A percentile compares a stretch with the other conserved stretches of the same genome.
phyloP scores from a whole-genome alignment of 2,797 vertebrate genomes.

The Parotocinclus haroldoi region DNA sequence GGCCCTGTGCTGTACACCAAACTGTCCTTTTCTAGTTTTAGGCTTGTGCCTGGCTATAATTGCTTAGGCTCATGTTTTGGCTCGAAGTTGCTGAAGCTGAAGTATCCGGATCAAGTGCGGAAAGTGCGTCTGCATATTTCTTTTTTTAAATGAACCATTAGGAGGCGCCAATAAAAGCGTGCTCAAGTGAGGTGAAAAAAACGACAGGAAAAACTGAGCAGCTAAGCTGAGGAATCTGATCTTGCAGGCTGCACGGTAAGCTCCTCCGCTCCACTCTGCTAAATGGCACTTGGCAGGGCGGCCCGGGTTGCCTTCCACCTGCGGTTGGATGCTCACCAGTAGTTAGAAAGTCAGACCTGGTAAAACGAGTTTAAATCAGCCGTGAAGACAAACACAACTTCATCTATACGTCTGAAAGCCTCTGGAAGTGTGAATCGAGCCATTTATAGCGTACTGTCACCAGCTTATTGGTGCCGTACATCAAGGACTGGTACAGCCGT shows the following conservation, averaged over 20 bases:
- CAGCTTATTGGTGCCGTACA: not conserved
- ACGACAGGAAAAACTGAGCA: no score
- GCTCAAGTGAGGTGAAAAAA: no score
- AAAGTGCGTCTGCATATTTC: no score
- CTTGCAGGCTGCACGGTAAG: conserved; percentile 35
- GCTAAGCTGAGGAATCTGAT: conserved; percentile 24
- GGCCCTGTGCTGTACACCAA: no score
- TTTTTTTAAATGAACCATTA: no score
- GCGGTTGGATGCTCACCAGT: conserved; percentile 2
- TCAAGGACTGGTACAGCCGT: not conserved
- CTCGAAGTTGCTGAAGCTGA: no score
- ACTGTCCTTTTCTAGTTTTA: no score
- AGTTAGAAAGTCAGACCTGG: not conserved
- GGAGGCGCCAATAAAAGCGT: no score
- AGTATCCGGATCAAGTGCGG: no score
- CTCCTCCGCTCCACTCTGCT: no score
- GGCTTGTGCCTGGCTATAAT: no score
- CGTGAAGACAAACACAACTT: conserved; percentile 24
- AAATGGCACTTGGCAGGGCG: conserved; percentile 59
- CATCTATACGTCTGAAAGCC: not conserved
- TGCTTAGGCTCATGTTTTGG: no score
- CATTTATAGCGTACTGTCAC: not conserved
- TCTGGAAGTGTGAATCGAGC: conserved; percentile 7
- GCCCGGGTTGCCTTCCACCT: conserved; percentile 44
- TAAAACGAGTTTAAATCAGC: conserved; percentile 13